Percentiles rank a stretch among this genome's conserved stretches.
phyloP scores from a whole-genome alignment of 2,113 vertebrate species.

The Elephas maximus region DNA sequence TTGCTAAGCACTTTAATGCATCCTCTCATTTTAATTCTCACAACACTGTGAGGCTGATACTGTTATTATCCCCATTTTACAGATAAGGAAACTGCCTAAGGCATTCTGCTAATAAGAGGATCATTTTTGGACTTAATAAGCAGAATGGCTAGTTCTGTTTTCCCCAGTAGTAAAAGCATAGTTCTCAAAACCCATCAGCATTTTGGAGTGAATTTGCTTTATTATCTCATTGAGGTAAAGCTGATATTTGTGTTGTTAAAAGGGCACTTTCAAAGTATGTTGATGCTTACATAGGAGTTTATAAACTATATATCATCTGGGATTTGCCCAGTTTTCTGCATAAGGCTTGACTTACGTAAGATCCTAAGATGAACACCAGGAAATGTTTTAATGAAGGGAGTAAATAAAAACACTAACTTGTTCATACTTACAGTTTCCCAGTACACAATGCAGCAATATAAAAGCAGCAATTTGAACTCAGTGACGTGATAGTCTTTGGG shows the following conservation, averaged over 20 bases:
- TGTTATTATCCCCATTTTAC: background rate
- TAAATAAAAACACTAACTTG: background rate
- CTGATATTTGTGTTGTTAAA: constrained; percentile 13
- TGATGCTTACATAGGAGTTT: background rate
- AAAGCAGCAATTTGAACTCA: background rate
- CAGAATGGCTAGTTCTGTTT: background rate
- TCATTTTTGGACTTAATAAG: background rate
- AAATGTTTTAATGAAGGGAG: background rate
- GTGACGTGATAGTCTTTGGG: background rate
- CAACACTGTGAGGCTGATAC: background rate
- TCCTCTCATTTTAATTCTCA: background rate
- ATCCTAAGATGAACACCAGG: background rate
- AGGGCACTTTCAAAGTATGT: background rate
- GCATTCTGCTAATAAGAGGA: background rate
- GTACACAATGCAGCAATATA: background rate
- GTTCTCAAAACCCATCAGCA: constrained; percentile 16
- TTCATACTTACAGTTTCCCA: background rate
- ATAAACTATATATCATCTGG: background rate
- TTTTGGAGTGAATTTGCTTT: background rate
- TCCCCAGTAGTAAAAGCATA: background rate
- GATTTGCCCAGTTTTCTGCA: background rate
- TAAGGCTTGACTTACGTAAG: background rate
- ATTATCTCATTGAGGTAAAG: background rate
- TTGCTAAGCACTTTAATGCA: constrained; percentile 48
- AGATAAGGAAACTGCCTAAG: background rate